Percentiles rank a stretch among this genome's conserved stretches.
These are phyloP conservation scores for Pentamera pediparva DNA, from an alignment of 53 echinoderm and acorn worm species.

Conservation along the genomic window DNA sequence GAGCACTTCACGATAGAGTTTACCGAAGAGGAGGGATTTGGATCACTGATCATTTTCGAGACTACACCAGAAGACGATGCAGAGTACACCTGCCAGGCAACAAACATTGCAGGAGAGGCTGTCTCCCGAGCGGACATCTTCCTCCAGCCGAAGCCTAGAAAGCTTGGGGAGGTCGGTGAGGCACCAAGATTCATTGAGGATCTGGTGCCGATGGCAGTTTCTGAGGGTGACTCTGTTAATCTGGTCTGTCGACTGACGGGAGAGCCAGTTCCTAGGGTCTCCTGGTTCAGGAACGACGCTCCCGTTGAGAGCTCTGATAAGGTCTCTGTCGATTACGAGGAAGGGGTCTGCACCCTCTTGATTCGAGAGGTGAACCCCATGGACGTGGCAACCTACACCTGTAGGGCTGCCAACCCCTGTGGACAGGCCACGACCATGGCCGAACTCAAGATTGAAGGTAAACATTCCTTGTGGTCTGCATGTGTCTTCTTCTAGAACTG, in stretches of 20 bases:
- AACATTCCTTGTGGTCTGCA: constrained; percentile 42
- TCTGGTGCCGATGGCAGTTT: constrained; percentile 47
- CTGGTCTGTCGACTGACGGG: constrained; percentile 80
- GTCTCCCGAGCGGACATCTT: constrained; percentile 89
- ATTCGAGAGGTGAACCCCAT: constrained; percentile 55
- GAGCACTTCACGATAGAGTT: constrained; percentile 84
- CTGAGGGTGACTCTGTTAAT: constrained; percentile 79
- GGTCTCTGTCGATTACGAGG: constrained; percentile 73
- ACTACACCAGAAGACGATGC: constrained; percentile 74
- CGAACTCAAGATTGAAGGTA: constrained; percentile 88
- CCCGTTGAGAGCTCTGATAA: constrained; percentile 64
- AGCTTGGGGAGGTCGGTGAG: constrained; percentile 64
- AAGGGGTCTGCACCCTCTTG: constrained; percentile 73
- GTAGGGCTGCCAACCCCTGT: constrained; percentile 72
- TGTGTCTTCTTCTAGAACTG: not conserved
- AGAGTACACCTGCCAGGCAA: constrained; percentile 90
- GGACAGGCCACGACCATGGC: constrained; percentile 73
- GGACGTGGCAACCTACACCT: constrained; percentile 70
- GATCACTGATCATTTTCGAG: constrained; percentile 78
- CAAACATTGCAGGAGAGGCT: constrained; percentile 84
- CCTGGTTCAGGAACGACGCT: constrained; percentile 76
- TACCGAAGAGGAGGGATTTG: constrained; percentile 76
- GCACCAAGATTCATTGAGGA: constrained; percentile 70
- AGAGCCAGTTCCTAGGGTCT: constrained; percentile 79
- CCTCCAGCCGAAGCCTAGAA: constrained; percentile 65